Base-by-base conservation (phyloP, 2,113 vertebrate genomes). In the Rhipidura dahli region DNA sequence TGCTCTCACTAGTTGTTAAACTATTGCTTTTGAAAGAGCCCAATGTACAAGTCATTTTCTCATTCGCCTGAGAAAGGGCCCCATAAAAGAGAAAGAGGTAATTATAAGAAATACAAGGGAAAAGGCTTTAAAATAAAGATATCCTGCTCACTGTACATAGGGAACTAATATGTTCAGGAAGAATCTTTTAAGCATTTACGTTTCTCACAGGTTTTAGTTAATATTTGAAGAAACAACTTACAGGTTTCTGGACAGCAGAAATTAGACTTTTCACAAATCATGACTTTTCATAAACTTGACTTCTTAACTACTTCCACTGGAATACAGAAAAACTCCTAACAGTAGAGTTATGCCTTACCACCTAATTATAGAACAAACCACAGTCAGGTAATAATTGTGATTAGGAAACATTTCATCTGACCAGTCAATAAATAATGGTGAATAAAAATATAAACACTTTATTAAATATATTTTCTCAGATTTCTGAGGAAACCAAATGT, bases 21-120 rank as follows among this genome's bases (percentile, higher is more conserved):
- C 45, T 81, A 66, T 23, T 88, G 63, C 80, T 90, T 93, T 94
- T 91, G 63, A 90, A 94, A 91, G 56, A 89, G n/a, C 56, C 14
- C 6, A 1, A 51, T 8, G 12, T 64, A 53, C 37, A 70, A 86
- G 76, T 60, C 30, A 51, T 59, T 90, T 87, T 92, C 45, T 59
- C 60, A 75, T 73, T 75, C 81, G 96, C 83, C 92, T 96, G 77
- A 68, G 39, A 83, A 88, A 79, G 26, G 50, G 17, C 15, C 24
- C 42, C 33, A 42, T 66, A 39, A 72, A 93, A 84, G 19, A 65
- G 57, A 83, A 96, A 84, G 22, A 86, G 47, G 33, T 61, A n/a
- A 90, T 79, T 83, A 83, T 33, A 35, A 65, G 85, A 70, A 90
- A 50, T 4, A 37, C 6, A 28, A 8, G 9, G 15, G 0, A 7